Evolutionary conservation across 2,113 vertebrate species (phyloP).

Genomic region (Hypomesus transpacificus): DNA sequence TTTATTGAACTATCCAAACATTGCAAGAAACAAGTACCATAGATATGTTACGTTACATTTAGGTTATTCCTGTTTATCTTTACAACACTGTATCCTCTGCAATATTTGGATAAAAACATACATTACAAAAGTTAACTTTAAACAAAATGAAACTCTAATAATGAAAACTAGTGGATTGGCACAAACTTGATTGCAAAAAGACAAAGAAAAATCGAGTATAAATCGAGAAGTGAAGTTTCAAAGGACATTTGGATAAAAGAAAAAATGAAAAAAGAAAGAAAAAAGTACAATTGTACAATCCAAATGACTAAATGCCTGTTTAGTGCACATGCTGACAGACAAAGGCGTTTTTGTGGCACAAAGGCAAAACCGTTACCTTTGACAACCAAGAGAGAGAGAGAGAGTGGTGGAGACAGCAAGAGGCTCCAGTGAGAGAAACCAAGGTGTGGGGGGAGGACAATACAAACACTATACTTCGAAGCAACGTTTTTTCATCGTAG

Average conservation of each 20-base stretch:
- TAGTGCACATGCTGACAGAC: conserved; percentile 65
- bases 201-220: conserved; percentile 44
- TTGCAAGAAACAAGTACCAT: conserved; percentile 59
- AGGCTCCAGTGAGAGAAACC: conserved; percentile 24
- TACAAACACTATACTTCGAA: background rate
- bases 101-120: conserved; percentile 56
- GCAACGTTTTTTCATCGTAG: conserved; percentile 5
- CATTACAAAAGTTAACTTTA: conserved; percentile 64
- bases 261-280: conserved; percentile 35
- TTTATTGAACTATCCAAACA: conserved; percentile 72
- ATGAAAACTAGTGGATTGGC: conserved; percentile 59
- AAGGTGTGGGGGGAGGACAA: conserved; percentile 40
- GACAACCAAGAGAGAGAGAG: conserved; percentile 8
- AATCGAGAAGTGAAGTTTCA: conserved; percentile 46
- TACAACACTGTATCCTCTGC: conserved; percentile 23
- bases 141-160: conserved; percentile 48
- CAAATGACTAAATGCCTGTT: conserved; percentile 64
- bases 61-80: conserved; percentile 46
- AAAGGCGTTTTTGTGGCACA: conserved; percentile 44
- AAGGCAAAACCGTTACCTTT: conserved; percentile 38
- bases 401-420: conserved; percentile 17
- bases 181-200: conserved; percentile 58
- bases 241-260: conserved; percentile 55
- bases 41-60: conserved; percentile 33
- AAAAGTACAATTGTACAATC: conserved; percentile 60